A percentile compares a stretch with the other conserved stretches of the same genome.
Conservation (phyloP, 2,888 invertebrate genomes). For the Tinea semifulvella region DNA sequence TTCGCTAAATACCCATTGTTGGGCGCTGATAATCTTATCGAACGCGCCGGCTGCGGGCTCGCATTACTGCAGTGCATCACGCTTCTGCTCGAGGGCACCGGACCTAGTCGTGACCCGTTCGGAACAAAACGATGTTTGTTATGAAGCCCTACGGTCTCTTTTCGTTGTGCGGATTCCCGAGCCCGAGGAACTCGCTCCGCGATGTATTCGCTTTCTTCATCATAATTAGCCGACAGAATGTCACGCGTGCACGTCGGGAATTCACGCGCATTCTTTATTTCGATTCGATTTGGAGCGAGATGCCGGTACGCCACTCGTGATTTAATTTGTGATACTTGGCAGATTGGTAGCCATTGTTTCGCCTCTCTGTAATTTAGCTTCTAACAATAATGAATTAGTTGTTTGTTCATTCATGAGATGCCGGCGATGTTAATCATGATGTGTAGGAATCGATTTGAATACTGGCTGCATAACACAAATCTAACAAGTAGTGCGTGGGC, state of each 20-base stretch:
- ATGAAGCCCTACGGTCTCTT: neutral
- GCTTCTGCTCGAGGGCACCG: neutral
- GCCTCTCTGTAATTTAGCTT: neutral
- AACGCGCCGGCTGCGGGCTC: slow-evolving; percentile 1
- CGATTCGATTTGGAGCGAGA: neutral
- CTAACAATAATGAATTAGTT: neutral
- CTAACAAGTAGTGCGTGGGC: slow-evolving; percentile 15
- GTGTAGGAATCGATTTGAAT: slow-evolving; percentile 15
- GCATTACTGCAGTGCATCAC: slow-evolving; percentile 10
- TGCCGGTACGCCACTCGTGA: neutral
- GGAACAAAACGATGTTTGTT: neutral
- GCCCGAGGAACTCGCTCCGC: neutral
- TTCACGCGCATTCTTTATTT: slow-evolving; percentile 8
- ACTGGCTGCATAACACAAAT: slow-evolving; percentile 13
- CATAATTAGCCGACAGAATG: slow-evolving; percentile 30
- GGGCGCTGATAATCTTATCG: slow-evolving; percentile 11
- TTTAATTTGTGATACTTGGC: neutral
- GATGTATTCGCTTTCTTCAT: slow-evolving; percentile 25
- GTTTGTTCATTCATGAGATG: neutral
- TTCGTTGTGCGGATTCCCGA: neutral
- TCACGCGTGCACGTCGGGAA: slow-evolving; percentile 23
- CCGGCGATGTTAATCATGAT: slow-evolving; percentile 14
- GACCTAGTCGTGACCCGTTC: neutral
- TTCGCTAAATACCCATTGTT: slow-evolving; percentile 29
- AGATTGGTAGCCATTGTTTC: slow-evolving; percentile 3